Percentiles rank a stretch among this genome's conserved stretches.
Evolutionary conservation across 1,140 invertebrate species (phyloP).

Genomic region (Calephelis nemesis): DNA sequence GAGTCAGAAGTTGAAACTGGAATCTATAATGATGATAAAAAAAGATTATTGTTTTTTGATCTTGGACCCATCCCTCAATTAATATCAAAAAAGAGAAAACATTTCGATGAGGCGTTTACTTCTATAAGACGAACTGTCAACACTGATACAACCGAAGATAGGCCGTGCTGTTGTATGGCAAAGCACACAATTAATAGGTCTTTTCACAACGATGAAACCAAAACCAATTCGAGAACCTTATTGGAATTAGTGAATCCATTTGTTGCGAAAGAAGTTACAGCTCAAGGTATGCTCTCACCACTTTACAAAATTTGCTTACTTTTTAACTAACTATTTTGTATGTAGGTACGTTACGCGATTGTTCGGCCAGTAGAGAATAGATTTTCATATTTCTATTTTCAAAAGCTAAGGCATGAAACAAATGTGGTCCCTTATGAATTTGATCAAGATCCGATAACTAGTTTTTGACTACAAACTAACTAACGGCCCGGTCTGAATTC

Average conservation of each 20-base stretch:
- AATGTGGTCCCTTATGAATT: too few species aligned
- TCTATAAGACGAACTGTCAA: conserved; percentile 9
- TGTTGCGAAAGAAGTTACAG: neutral
- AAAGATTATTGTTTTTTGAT: neutral
- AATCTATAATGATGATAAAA: neutral
- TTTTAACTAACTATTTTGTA: too few species aligned
- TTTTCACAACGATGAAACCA: neutral
- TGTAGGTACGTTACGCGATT: too few species aligned
- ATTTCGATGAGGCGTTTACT: neutral
- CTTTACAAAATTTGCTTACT: neutral
- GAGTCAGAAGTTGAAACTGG: neutral
- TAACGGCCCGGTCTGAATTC: too few species aligned
- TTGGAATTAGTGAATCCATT: neutral
- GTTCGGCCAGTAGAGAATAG: too few species aligned
- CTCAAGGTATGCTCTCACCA: neutral
- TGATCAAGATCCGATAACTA: too few species aligned
- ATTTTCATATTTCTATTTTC: too few species aligned
- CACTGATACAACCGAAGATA: conserved; percentile 43
- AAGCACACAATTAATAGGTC: neutral
- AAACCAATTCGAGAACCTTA: neutral
- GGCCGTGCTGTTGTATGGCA: conserved; percentile 41
- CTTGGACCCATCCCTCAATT: neutral
- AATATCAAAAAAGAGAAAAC: neutral
- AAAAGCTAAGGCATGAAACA: too few species aligned
- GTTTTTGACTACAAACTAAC: too few species aligned